phyloP scores from a whole-genome alignment of 2,797 vertebrate species.

The Thamnophis elegans region DNA sequence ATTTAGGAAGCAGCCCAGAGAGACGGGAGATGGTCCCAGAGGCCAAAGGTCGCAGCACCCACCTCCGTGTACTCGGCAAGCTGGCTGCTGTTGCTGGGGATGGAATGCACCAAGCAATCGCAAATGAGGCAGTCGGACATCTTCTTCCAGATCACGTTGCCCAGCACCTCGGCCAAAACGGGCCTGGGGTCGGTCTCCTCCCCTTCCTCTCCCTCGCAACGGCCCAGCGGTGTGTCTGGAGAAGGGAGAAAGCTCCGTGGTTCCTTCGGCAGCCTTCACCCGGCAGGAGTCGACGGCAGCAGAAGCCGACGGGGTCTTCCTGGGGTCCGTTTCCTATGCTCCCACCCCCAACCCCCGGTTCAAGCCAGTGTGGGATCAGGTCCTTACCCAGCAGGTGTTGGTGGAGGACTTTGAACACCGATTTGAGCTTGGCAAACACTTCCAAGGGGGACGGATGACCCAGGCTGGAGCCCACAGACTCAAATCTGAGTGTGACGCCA shows the following conservation, averaged over 20 bases:
- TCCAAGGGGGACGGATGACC: constrained; percentile 80
- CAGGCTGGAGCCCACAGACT: constrained; percentile 63
- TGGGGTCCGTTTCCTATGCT: not conserved
- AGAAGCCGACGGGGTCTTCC: not conserved
- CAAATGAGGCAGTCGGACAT: constrained; percentile 89
- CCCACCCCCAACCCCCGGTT: not conserved
- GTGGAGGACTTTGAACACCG: constrained; percentile 84
- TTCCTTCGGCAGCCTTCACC: not conserved
- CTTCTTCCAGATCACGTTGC: constrained; percentile 89
- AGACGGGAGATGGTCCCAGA: not conserved
- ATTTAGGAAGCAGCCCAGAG: not conserved
- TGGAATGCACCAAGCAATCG: constrained; percentile 89
- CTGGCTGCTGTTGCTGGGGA: constrained; percentile 89
- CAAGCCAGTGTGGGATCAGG: not conserved
- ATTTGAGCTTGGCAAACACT: constrained; percentile 84
- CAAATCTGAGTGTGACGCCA: constrained; percentile 73
- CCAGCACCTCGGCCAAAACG: constrained; percentile 77
- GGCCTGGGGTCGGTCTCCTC: constrained; percentile 36
- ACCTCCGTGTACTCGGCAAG: constrained; percentile 89
- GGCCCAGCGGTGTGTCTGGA: constrained; percentile 76
- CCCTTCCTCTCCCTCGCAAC: constrained; percentile 41
- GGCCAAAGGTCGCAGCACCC: not conserved
- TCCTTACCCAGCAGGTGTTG: constrained; percentile 81
- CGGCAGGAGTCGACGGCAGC: not conserved
- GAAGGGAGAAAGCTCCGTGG: not conserved